Evolutionary conservation across 2,888 invertebrate genomes (phyloP).

Genomic region (Euphydryas editha): DNA sequence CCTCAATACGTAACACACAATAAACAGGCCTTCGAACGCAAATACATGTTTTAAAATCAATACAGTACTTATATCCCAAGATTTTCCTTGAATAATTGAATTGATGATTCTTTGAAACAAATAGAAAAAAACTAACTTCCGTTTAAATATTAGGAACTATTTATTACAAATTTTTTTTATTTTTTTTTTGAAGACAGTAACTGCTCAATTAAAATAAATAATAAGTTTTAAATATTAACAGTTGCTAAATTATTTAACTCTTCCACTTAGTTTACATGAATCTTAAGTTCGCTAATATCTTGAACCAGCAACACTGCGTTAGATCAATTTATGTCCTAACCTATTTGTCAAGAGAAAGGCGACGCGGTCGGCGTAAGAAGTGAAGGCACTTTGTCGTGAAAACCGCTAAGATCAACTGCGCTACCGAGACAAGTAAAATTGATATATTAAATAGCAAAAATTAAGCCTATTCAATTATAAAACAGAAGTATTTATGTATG

Average conservation of each 20-base stretch:
- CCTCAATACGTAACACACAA: no score
- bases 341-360: constrained; percentile 35
- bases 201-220: background rate
- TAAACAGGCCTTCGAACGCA: no score
- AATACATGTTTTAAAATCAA: no score
- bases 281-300: constrained; percentile 25
- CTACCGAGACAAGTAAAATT: constrained; percentile 27
- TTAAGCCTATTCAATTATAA: constrained; percentile 20
- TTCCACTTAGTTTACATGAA: constrained; percentile 6
- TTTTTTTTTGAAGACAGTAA: no score
- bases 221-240: no score
- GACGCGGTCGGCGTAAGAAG: constrained; percentile 37
- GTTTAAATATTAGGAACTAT: no score
- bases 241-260: background rate
- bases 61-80: no score
- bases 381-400: constrained; percentile 34
- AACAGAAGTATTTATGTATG: background rate
- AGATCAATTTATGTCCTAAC: constrained; percentile 40
- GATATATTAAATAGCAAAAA: constrained; percentile 22
- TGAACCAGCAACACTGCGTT: constrained; percentile 29
- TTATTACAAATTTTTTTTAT: no score
- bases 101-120: no score
- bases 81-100: no score
- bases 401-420: constrained; percentile 35
- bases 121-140: no score